Conservation (phyloP, 92 coral and sea anemone genomes). For the Epizoanthus rinbou region DNA sequence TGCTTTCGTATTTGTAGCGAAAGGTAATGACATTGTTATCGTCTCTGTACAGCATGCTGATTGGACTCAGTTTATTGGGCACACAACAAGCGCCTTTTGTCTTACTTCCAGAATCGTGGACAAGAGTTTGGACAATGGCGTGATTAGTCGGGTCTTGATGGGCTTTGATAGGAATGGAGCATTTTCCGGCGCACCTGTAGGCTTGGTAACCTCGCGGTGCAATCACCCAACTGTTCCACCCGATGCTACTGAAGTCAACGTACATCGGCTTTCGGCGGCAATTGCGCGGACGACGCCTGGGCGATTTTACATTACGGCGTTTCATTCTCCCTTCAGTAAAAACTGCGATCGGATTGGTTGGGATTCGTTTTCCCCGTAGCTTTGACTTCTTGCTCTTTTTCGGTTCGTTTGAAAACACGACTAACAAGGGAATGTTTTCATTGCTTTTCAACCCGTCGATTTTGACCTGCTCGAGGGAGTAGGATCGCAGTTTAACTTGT, state of each 20-base stretch:
- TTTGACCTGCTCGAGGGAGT: neutral
- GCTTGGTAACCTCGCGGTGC: constrained; percentile 96
- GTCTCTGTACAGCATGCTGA: constrained; percentile 84
- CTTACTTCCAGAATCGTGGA: constrained; percentile 60
- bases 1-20: constrained; percentile 84
- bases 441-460: constrained; percentile 16
- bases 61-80: constrained; percentile 88
- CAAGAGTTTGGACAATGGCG: constrained; percentile 91
- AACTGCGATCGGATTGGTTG: constrained; percentile 9
- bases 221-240: constrained; percentile 91
- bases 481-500: constrained; percentile 23
- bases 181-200: constrained; percentile 79
- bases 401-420: constrained; percentile 34
- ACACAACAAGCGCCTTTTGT: constrained; percentile 91
- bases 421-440: constrained; percentile 22
- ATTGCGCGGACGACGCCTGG: constrained; percentile 60
- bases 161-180: constrained; percentile 82
- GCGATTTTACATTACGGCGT: constrained; percentile 37
- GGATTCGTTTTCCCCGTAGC: neutral
- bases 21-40: constrained; percentile 60
- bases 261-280: constrained; percentile 75
- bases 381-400: constrained; percentile 7
- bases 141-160: constrained; percentile 90
- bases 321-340: constrained; percentile 31
- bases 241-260: constrained; percentile 81